A percentile compares a stretch with the other conserved stretches of the same genome.
Evolutionary conservation across 2,113 vertebrate species (phyloP).

Genomic region (rat (Rattus norvegicus)): GRCr8 NC_086019.1:206509001-206509500

Average conservation of each 20-base stretch:
- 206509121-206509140: not conserved
- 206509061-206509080: not conserved
- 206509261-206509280: not conserved
- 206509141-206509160: not conserved
- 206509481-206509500: not conserved
- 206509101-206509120: not conserved
- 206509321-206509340: not conserved
- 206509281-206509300: not conserved
- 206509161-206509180: not conserved
- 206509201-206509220: not conserved
- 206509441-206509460: accelerated
- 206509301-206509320: not conserved
- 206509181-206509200: not conserved
- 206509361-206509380: not conserved
- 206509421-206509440: too few species aligned
- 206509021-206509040: too few species aligned
- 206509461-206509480: accelerated
- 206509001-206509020: too few species aligned
- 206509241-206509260: not conserved
- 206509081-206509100: not conserved
- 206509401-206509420: accelerated
- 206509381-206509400: accelerated
- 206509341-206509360: too few species aligned
- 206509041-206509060: not conserved
- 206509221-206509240: not conserved